Percentiles rank a stretch among this genome's conserved stretches.
Conservation (phyloP, 2,888 invertebrate species). For the Epirrhoe tristata region DNA sequence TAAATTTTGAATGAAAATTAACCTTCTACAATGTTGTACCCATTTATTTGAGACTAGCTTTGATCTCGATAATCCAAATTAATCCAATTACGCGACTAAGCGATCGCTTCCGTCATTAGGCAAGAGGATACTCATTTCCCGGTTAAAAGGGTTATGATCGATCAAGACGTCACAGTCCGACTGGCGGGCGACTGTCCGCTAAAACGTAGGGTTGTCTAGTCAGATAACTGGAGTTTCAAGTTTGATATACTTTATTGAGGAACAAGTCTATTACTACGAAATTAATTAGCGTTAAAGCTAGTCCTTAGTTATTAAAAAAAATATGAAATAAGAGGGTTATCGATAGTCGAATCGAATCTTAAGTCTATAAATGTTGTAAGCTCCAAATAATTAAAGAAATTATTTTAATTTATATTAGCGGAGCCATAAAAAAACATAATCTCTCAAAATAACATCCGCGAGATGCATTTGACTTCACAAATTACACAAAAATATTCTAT, state of each 20-base stretch:
- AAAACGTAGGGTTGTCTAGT: conserved; percentile 37
- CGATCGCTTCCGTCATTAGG: conserved; percentile 34
- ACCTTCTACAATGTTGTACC: background rate
- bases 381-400: no score
- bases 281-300: no score
- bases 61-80: conserved; percentile 28
- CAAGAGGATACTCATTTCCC: conserved; percentile 48
- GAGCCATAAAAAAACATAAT: no score
- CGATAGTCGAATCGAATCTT: no score
- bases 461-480: no score
- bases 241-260: background rate
- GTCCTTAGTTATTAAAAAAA: no score
- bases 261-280: no score
- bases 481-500: no score
- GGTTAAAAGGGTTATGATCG: conserved; percentile 65
- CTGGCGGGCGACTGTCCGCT: conserved; percentile 44
- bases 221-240: background rate
- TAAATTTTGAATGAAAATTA: background rate
- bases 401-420: no score
- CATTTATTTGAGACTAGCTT: conserved; percentile 3
- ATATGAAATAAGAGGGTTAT: no score
- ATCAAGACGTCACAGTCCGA: conserved; percentile 57
- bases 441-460: no score
- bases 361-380: no score
- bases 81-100: conserved; percentile 30